Conservation (phyloP, 2,113 vertebrate species). For the Elephantulus edwardii region DNA sequence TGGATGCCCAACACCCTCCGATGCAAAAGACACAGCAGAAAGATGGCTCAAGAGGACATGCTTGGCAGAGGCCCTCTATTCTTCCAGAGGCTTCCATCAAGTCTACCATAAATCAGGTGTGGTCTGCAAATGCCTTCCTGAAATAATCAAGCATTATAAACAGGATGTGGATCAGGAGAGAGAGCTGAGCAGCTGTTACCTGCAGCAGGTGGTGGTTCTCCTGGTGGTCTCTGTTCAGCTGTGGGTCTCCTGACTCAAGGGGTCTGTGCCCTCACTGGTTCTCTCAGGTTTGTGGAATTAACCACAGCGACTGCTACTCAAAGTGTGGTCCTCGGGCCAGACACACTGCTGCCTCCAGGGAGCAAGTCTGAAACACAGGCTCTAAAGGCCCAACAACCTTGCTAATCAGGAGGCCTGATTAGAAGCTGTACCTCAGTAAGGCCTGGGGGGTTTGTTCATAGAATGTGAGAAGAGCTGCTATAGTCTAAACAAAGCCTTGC, state of each 20-base stretch:
- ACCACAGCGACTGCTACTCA: neutral
- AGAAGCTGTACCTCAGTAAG: neutral
- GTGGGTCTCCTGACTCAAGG: neutral
- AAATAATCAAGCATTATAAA: neutral
- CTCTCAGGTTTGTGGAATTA: neutral
- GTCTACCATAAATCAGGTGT: neutral
- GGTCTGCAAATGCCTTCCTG: neutral
- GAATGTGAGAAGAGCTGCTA: neutral
- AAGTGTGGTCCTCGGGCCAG: neutral
- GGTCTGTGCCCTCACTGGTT: neutral
- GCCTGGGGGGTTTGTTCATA: too few species aligned
- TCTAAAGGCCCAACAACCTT: neutral
- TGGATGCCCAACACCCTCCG: neutral
- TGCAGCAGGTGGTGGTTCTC: neutral
- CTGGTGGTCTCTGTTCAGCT: neutral
- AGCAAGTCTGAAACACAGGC: neutral
- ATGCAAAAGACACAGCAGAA: neutral
- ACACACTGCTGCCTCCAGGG: neutral
- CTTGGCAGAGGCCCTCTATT: fast-evolving
- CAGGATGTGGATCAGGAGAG: neutral
- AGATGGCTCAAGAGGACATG: neutral
- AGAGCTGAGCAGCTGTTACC: neutral
- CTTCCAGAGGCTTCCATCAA: neutral
- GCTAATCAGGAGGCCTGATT: neutral
- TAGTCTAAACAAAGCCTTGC: neutral